These are phyloP conservation scores for Ceratina japonica DNA, from an alignment of 1,140 invertebrate genomes.

Conservation along the genomic window DNA sequence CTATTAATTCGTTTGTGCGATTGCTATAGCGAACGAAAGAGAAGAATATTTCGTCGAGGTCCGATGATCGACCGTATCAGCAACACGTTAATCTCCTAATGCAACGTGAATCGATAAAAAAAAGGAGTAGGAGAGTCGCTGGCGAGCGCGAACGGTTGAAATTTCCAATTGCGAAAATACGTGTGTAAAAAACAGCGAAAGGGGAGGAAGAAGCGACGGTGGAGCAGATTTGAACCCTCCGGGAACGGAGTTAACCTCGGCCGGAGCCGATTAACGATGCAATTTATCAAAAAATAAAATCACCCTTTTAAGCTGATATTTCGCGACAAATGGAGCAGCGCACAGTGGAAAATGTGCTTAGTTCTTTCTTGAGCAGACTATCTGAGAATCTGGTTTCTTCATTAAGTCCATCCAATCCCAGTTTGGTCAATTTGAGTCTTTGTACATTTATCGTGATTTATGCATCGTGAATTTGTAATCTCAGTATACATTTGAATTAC, in stretches of 20 bases:
- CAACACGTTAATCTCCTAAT: slow-evolving; percentile 51
- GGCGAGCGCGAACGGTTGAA: slow-evolving; percentile 33
- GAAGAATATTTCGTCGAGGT: background rate
- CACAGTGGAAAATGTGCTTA: slow-evolving; percentile 58
- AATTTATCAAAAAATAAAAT: slow-evolving; percentile 75
- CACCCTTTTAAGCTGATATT: slow-evolving; percentile 72
- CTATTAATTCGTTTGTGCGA: too few species aligned
- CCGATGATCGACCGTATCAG: slow-evolving; percentile 15
- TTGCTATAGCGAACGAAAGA: too few species aligned
- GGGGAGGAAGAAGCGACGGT: slow-evolving; percentile 18
- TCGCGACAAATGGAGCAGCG: slow-evolving; percentile 64
- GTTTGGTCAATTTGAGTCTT: too few species aligned
- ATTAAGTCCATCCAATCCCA: background rate
- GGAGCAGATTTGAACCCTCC: slow-evolving; percentile 61
- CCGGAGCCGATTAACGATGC: slow-evolving; percentile 68
- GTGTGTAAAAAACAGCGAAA: slow-evolving; percentile 23
- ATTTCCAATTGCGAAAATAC: slow-evolving; percentile 54
- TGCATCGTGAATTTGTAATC: too few species aligned
- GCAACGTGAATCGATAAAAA: slow-evolving; percentile 24
- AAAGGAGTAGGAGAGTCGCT: slow-evolving; percentile 23
- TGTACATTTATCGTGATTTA: too few species aligned
- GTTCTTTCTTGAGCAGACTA: slow-evolving; percentile 40
- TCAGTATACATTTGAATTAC: too few species aligned
- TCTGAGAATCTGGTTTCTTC: background rate
- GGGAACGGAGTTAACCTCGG: slow-evolving; percentile 50